Evolutionary conservation across 2,113 vertebrate genomes (phyloP).

Genomic region (Forbesichthys papilliferus): DNA sequence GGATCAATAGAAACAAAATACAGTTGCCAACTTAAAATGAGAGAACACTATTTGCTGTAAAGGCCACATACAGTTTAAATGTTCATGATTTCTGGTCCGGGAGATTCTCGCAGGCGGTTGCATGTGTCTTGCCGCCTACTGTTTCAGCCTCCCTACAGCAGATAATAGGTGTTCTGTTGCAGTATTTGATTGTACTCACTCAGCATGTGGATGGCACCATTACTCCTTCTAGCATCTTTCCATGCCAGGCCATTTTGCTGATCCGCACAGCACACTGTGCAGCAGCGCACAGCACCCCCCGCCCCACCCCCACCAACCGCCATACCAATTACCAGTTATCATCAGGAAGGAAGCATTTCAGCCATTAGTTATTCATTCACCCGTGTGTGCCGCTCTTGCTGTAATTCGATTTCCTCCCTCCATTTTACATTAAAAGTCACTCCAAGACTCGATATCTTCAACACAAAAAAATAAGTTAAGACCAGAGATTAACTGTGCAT

Average conservation of each 20-base stretch:
- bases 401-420: conserved; percentile 57
- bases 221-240: conserved; percentile 58
- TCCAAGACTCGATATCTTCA: conserved; percentile 47
- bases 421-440: conserved; percentile 55
- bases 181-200: conserved; percentile 46
- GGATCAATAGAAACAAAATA: not conserved
- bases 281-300: conserved; percentile 18
- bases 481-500: conserved; percentile 52
- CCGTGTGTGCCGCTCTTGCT: conserved; percentile 44
- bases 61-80: not conserved
- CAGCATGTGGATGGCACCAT: conserved; percentile 66
- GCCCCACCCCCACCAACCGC: not conserved
- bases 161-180: conserved; percentile 40
- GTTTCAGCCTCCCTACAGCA: conserved; percentile 17
- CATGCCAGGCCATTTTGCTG: conserved; percentile 50
- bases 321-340: conserved; percentile 66
- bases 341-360: conserved; percentile 44
- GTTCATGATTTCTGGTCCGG: not conserved
- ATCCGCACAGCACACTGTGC: conserved; percentile 42
- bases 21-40: not conserved
- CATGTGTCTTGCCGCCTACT: conserved; percentile 7
- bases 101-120: not conserved
- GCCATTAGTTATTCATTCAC: conserved; percentile 63
- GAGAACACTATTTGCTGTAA: not conserved
- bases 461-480: conserved; percentile 38